Evolutionary conservation across 2,797 vertebrate genomes (phyloP).

Genomic region (Arctocebus calabarensis): DNA sequence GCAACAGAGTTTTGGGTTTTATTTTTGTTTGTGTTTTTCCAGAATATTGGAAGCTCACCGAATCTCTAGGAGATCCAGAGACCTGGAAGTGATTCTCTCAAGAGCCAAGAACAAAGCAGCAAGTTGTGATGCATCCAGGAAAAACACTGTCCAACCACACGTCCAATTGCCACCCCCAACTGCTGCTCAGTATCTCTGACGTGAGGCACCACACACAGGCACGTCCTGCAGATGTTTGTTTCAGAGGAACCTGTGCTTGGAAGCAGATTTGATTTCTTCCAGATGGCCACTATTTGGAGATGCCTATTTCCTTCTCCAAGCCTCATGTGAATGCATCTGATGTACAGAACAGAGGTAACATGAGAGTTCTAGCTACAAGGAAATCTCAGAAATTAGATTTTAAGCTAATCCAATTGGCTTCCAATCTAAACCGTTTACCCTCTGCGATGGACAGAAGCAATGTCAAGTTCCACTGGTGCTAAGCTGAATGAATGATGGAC

Average conservation of each 20-base stretch:
- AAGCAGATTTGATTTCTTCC: background rate
- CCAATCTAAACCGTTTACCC: background rate
- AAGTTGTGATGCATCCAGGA: background rate
- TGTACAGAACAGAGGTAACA: background rate
- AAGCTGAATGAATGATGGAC: background rate
- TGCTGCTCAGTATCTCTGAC: background rate
- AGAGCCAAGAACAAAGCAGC: background rate
- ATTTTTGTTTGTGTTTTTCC: background rate
- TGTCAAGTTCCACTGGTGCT: background rate
- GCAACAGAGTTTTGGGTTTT: background rate
- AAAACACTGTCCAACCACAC: background rate
- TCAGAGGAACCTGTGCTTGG: background rate
- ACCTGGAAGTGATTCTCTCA: background rate
- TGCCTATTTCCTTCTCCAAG: background rate
- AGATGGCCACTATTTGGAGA: background rate
- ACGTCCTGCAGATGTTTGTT: background rate
- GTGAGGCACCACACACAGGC: background rate
- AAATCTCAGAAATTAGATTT: constrained; percentile 45
- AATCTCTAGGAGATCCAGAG: background rate
- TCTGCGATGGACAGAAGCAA: background rate
- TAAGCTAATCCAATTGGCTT: background rate
- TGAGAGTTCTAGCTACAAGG: background rate
- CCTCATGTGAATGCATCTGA: background rate
- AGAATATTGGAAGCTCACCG: background rate
- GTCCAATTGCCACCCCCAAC: background rate